Evolutionary conservation across 2,888 invertebrate species (phyloP), one percentile per base, ranked within the genome.

Genomic region (Drosophila nr. fundita): DNA sequence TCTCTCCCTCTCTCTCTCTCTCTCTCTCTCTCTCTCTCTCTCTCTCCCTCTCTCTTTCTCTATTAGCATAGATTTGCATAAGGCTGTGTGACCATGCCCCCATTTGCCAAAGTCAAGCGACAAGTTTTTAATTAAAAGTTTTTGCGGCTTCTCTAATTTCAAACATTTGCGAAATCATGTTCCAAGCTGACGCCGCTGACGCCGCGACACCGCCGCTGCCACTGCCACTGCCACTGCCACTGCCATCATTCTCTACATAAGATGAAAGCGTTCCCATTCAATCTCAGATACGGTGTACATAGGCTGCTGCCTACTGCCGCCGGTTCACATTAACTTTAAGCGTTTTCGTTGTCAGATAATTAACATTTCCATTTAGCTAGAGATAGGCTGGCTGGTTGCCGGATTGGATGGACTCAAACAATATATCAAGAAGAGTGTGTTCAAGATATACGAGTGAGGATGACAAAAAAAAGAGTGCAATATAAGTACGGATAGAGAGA

Each of bases 61-160:
- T 29, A n/a, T 30, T 30, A 24, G 45, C 30, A 24, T 13, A 13
- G 32, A 32, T 48, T 59, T 57, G 29, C 40, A 32, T 36, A 30
- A 45, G 42, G 29, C 13, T 11, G 32, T 24, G 32, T 21, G 68
- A 32, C 54, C 55, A n/a, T 50, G 18, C 38, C 55, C 58, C 65
- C 65, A 68, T 38, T 80, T 64, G 63, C 4, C 21, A 57, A 73
- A 77, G 78, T 78, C 70, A 64, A 64, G 73, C 80, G 78, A 68
- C 87, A 89, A 85, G 89, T 85, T 85, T 85, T 85, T 89, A 85
- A 85, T 85, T 85, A 89, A 85, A 85, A 85, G 62, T 85, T 87
- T 87, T 69, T 77, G 75, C 70, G 73, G 78, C 74, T 83, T 81
- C 76, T 81, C 73, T 74, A 76, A 84, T 87, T 89, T 84, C 72